These are phyloP conservation scores for Acanthornis magna DNA, from an alignment of 2,797 vertebrate species.

Conservation along the genomic window DNA sequence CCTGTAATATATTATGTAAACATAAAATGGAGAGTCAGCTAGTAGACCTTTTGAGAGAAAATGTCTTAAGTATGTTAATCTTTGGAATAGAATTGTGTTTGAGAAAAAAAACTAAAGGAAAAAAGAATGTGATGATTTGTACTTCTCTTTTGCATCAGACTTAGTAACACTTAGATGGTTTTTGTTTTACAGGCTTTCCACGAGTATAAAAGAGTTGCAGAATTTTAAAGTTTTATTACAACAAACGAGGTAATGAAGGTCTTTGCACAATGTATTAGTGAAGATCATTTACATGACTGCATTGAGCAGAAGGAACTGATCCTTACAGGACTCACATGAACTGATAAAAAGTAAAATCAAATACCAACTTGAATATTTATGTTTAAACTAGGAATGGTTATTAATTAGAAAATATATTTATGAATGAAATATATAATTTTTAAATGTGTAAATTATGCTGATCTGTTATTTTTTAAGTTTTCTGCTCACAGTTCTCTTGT, in stretches of 20 bases:
- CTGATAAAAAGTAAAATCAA: constrained; percentile 63
- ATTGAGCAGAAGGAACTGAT: constrained; percentile 65
- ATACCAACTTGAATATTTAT: constrained; percentile 81
- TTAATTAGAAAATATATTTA: constrained; percentile 75
- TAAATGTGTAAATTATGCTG: constrained; percentile 74
- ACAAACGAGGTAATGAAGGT: constrained; percentile 86
- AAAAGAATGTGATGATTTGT: background rate
- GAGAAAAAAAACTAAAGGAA: background rate
- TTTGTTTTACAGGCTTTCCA: constrained; percentile 84
- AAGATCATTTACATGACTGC: constrained; percentile 53
- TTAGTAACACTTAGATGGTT: background rate
- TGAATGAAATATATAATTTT: constrained; percentile 74
- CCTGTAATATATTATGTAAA: background rate
- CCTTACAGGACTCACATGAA: constrained; percentile 72
- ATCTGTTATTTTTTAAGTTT: constrained; percentile 61
- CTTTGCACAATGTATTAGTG: constrained; percentile 46
- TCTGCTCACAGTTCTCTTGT: constrained; percentile 40
- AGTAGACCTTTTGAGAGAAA: background rate
- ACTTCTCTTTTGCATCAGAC: background rate
- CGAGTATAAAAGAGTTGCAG: constrained; percentile 91
- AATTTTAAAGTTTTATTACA: constrained; percentile 88
- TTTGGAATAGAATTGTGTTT: background rate
- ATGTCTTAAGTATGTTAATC: background rate
- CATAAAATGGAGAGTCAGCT: background rate
- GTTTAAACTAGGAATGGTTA: constrained; percentile 62